Evolutionary conservation across 2,888 invertebrate genomes (phyloP), one percentile per base, ranked within the genome.

Genomic region (Meganola albula): DNA sequence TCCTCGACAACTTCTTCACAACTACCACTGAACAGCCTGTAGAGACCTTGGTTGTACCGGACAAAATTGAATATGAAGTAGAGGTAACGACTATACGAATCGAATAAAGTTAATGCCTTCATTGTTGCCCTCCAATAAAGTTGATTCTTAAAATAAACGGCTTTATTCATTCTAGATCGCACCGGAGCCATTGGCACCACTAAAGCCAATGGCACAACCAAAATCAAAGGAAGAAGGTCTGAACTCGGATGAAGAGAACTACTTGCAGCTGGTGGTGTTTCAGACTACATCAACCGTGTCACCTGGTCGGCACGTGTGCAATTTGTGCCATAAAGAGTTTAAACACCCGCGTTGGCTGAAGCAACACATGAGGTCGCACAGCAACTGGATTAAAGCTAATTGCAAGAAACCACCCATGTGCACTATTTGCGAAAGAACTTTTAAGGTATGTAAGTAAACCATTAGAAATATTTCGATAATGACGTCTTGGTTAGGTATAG

Each of bases 371-470:
- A 67, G 88, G 10, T 88, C 87, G 0, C 90, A 90, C 45, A 77
- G 87, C 8, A 90, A 90, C 66, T 90, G 90, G 90, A 90, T 90
- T 47, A 87, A 85, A 50, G 90, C 90, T 0, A 90, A 90, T 44
- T 90, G 90, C 63, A 90, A 90, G 72, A 89, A 89, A 54, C 89
- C 89, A 11, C 90, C 90, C 1, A 88, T 87, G 69, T 90, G 90
- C 54, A 77, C 82, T 9, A 87, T 90, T 24, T 90, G 90, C 41
- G 76, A 87, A 20, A 82, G 89, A 62, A 88, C 88, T 39, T 90
- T 90, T 48, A 90, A 90, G 74, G 84, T 79, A 20, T 40, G 54
- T 4, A 10, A 12, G 6, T 4, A 6, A 14, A 18, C 8, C 9
- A 1, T 9, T n/a, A n/a, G n/a, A n/a, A n/a, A n/a, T n/a, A n/a